A percentile compares a stretch with the other conserved stretches of the same genome.
phyloP scores from a whole-genome alignment of 2,113 vertebrate genomes.

The Gymnocephalus cernua region DNA sequence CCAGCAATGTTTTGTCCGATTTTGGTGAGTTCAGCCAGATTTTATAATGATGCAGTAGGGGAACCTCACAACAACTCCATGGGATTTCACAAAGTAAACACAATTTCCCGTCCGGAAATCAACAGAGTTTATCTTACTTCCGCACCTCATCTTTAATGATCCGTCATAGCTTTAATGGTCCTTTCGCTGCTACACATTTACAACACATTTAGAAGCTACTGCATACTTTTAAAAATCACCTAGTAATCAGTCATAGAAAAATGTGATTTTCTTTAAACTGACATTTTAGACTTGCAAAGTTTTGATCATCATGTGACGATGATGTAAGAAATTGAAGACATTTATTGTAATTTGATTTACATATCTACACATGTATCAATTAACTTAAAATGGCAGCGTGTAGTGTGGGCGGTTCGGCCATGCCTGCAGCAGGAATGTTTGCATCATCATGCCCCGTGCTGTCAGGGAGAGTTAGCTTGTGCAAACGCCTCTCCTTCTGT shows the following conservation, averaged over 20 bases:
- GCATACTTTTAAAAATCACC: not conserved
- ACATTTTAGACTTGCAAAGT: not conserved
- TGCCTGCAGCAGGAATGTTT: slow-evolving; percentile 29
- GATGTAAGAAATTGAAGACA: not conserved
- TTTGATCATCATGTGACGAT: not conserved
- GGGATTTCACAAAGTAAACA: slow-evolving; percentile 59
- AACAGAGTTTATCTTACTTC: slow-evolving; percentile 55
- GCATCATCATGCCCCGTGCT: slow-evolving; percentile 12
- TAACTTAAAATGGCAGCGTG: not conserved
- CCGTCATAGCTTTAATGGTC: not conserved
- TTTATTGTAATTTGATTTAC: not conserved
- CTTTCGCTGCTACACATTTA: not conserved
- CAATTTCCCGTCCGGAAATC: slow-evolving; percentile 36
- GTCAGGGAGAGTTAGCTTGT: slow-evolving; percentile 20
- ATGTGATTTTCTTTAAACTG: not conserved
- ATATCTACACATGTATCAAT: not conserved
- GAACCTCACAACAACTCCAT: slow-evolving; percentile 14
- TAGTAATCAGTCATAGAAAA: not conserved
- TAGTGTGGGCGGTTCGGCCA: not conserved
- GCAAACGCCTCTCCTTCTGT: slow-evolving; percentile 24
- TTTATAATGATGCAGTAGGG: not conserved
- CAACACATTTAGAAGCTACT: not conserved
- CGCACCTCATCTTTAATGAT: slow-evolving; percentile 37
- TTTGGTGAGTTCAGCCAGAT: slow-evolving; percentile 11
- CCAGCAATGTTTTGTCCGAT: slow-evolving; percentile 19